These are phyloP conservation scores for Brachyalestes nurse DNA, from an alignment of 2,797 vertebrate genomes.

Conservation along the genomic window DNA sequence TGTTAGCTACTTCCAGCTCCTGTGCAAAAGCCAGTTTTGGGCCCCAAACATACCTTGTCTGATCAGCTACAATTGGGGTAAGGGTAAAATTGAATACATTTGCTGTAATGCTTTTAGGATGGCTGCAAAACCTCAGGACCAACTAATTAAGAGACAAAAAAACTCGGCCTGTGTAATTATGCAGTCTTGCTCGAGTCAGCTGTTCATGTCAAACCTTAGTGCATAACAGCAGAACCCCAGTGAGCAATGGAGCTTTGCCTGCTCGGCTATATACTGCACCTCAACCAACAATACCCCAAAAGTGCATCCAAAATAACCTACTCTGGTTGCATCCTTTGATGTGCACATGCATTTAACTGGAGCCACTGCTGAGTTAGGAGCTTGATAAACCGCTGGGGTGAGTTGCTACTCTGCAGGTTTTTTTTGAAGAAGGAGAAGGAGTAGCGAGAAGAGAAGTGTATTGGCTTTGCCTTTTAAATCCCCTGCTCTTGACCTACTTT, in stretches of 20 bases:
- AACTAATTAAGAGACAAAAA: constrained; percentile 7
- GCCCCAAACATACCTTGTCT: neutral
- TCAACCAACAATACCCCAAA: constrained; percentile 54
- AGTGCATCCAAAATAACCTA: constrained; percentile 60
- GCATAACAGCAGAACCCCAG: constrained; percentile 5
- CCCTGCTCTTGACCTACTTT: constrained; percentile 77
- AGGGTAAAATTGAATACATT: neutral
- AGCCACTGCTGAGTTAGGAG: constrained; percentile 64
- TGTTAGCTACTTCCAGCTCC: neutral
- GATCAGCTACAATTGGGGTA: neutral
- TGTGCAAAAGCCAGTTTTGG: neutral
- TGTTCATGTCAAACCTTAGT: neutral
- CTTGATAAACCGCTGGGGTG: constrained; percentile 67
- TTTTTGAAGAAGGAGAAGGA: constrained; percentile 53
- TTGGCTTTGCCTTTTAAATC: constrained; percentile 69
- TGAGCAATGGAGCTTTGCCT: constrained; percentile 16
- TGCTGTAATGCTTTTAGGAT: neutral
- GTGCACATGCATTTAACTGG: constrained; percentile 65
- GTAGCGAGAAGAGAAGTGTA: constrained; percentile 62
- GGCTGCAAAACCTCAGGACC: neutral
- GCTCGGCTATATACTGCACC: constrained; percentile 15
- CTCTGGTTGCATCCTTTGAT: constrained; percentile 69
- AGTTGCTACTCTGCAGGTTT: constrained; percentile 61
- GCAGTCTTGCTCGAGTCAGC: neutral
- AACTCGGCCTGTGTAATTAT: neutral